Base-by-base conservation (phyloP, 2,797 vertebrate genomes). In the Hydrocynus forskahlii region DNA sequence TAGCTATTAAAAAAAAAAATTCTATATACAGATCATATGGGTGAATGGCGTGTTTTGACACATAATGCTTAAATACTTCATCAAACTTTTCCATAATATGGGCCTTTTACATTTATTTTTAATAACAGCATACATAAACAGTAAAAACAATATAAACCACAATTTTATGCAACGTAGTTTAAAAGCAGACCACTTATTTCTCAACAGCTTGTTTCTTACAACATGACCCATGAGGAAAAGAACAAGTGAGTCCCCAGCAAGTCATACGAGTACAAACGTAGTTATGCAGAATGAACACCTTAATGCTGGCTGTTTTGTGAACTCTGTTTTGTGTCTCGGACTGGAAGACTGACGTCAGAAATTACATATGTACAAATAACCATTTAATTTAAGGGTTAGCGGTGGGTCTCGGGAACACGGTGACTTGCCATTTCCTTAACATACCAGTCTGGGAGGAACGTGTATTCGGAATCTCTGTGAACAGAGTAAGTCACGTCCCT, bases 371-470 rank as follows among this genome's bases (percentile, higher is more conserved):
- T 8, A 54, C 40, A 68, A 10, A 68, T 0, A 21, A 14, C 19
- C n/a, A 48, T 13, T 90, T 63, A 87, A 52, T 55, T 43, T 29
- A 84, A 69, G 40, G 38, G 23, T 79, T 40, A 59, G 50, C 38
- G 78, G 4, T 74, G 70, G 2, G 79, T 83, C 17, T 85, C 76
- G 66, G 45, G 52, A 78, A 40, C 82, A 0, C 40, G 57, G 6
- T 35, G 71, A 19, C 72, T 85, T 16, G 29, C 84, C 70, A 93
- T 90, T 77, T 89, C 91, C 21, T 93, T 90, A 81, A 96, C 88
- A 0, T 94, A 98, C 97, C 97, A 97, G 6, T 88, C 88, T 0
- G 96, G 96, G 67, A 98, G 89, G 87, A 97, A 96, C 45, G 91
- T 89, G 10, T 94, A 91, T 5, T 89, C 85, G 0, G 93, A 92